These are phyloP conservation scores for Stigmatopora argus DNA, from an alignment of 2,113 vertebrate genomes.

Conservation along the genomic window DNA sequence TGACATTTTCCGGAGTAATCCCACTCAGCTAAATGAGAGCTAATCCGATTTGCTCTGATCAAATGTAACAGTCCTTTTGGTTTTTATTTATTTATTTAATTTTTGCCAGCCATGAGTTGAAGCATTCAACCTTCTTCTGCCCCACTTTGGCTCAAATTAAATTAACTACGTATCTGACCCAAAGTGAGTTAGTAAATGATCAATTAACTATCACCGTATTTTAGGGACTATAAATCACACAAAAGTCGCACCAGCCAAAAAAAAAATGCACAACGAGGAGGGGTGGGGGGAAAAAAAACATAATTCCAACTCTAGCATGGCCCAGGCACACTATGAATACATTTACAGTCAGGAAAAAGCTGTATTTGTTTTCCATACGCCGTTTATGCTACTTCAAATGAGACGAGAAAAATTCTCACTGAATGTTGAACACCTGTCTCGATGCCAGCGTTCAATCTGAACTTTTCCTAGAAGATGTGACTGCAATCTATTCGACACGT, in stretches of 20 bases:
- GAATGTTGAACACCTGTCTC: not conserved
- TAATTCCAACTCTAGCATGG: no score
- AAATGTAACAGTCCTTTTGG: slow-evolving; percentile 57
- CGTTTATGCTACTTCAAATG: not conserved
- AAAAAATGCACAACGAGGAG: no score
- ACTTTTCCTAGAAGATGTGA: not conserved
- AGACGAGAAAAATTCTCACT: not conserved
- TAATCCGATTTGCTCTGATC: slow-evolving; percentile 69
- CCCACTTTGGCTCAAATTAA: not conserved
- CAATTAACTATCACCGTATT: not conserved
- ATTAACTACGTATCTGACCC: not conserved
- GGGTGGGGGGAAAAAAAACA: no score
- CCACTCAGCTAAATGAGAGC: slow-evolving; percentile 68
- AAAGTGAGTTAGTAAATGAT: not conserved
- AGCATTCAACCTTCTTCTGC: slow-evolving; percentile 37
- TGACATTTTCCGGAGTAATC: slow-evolving; percentile 65
- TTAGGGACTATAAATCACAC: no score
- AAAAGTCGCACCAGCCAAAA: no score
- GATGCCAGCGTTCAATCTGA: not conserved
- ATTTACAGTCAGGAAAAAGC: no score
- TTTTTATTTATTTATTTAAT: slow-evolving; percentile 41
- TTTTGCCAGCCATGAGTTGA: slow-evolving; percentile 26
- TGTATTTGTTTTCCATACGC: not conserved
- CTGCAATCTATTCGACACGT: not conserved
- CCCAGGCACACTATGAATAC: no score